Conservation (phyloP, 2,888 invertebrate genomes). For the Pasiphila rectangulata region DNA sequence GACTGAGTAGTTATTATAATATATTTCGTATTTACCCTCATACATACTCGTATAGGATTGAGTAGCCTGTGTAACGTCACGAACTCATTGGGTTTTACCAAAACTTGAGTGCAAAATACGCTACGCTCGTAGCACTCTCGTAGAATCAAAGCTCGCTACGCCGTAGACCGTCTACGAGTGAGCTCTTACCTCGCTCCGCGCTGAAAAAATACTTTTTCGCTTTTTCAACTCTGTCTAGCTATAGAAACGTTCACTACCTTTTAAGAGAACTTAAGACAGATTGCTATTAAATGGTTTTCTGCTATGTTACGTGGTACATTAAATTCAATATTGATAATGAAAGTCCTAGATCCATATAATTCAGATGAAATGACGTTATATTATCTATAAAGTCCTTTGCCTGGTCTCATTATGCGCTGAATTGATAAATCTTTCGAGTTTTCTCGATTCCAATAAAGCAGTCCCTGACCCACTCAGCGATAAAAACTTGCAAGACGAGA, state of each 20-base stretch:
- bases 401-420: conserved; percentile 8
- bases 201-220: conserved; percentile 21
- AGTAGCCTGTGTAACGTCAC: no score
- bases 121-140: conserved; percentile 20
- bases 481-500: conserved; percentile 16
- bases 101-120: conserved; percentile 14
- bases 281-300: conserved; percentile 2
- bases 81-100: conserved; percentile 7
- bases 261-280: conserved; percentile 7
- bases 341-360: no score
- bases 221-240: conserved; percentile 14
- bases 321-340: no score
- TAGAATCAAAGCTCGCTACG: conserved; percentile 26
- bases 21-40: no score
- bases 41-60: no score
- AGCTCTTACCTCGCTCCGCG: conserved; percentile 16
- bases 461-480: conserved; percentile 17
- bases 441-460: conserved; percentile 14
- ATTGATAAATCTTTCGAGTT: conserved; percentile 9
- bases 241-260: conserved; percentile 7
- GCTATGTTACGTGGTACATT: neutral
- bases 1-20: no score
- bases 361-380: neutral
- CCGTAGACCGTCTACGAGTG: conserved; percentile 25
- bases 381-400: no score